These are phyloP conservation scores for Puffinus mauretanicus DNA, from an alignment of 2,113 vertebrate genomes.

Conservation along the genomic window DNA sequence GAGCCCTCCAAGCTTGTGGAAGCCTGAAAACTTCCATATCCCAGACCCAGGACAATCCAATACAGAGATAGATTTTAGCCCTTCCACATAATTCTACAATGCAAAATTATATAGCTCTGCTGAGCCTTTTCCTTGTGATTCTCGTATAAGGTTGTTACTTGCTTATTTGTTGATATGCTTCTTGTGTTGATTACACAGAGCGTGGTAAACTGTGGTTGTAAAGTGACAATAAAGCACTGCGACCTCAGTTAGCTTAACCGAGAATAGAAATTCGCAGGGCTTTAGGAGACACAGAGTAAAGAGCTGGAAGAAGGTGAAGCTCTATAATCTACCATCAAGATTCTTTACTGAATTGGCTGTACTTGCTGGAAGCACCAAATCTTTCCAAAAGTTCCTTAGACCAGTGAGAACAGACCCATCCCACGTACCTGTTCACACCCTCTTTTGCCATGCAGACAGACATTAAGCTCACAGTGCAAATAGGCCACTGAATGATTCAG, in stretches of 20 bases:
- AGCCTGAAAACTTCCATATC: background rate
- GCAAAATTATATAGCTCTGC: background rate
- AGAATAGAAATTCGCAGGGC: background rate
- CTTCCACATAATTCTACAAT: background rate
- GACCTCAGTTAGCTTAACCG: background rate
- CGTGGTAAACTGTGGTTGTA: background rate
- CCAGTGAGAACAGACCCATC: accelerated
- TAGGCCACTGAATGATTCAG: constrained; percentile 78
- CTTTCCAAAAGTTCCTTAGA: background rate
- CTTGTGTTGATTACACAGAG: background rate
- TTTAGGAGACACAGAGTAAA: background rate
- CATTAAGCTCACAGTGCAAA: constrained; percentile 75
- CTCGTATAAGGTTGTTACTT: background rate
- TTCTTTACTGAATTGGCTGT: background rate
- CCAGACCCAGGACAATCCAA: background rate
- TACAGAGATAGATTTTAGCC: background rate
- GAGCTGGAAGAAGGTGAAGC: background rate
- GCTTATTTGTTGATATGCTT: background rate
- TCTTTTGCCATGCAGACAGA: constrained; percentile 65
- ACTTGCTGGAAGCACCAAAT: background rate
- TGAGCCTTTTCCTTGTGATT: background rate
- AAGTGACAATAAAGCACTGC: background rate
- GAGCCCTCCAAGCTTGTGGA: background rate
- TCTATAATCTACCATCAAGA: background rate
- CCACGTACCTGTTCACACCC: constrained; percentile 70